Base-by-base conservation (phyloP, 2,113 vertebrate genomes). In the Bothrops jararaca region DNA sequence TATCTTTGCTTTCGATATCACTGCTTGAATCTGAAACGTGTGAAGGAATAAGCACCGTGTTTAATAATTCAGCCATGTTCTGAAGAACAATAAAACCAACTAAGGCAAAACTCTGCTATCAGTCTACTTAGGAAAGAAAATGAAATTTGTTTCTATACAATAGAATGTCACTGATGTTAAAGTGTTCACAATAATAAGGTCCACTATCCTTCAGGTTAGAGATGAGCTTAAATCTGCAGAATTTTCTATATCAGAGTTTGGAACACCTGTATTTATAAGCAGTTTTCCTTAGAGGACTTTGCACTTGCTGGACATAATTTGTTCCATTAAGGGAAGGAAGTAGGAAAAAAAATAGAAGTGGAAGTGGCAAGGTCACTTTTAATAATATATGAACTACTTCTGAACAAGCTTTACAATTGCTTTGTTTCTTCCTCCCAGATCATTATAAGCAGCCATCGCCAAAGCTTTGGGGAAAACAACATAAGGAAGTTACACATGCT, bases 401-500 rank as follows among this genome's bases (percentile, higher is more conserved):
- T 95, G 93, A 97, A 97, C 94, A 96, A 97, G 95, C 95, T 97
- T 97, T 96, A 98, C 97, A 98, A 98, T 98, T 97, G 96, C 97
- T 97, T 97, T 98, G 96, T 98, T 97, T 97, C 96, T 98, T 98
- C 98, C 98, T 98, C 97, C 95, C 93, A 69, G 96, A 98, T 98
- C 94, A 97, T 97, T 94, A 96, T 97, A 96, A 98, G 97, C 97
- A 98, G 97, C 97, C 96, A 88, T 96, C 97, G 97, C 97, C 97
- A 92, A 98, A 98, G 97, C 95, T 90, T 96, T 96, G 91, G 48
- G 60, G 39, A 98, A 98, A 94, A 98, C 96, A 97, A 97, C 97
- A 98, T 94, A 97, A 99, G 98, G 98, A 99, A 98, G 98, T 98
- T 24, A 97, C 95, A 93, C 98, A 98, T 97, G 96, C 97, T 60